Base-by-base conservation (phyloP, 2,113 vertebrate species). In the Butastur rufipennis region DNA sequence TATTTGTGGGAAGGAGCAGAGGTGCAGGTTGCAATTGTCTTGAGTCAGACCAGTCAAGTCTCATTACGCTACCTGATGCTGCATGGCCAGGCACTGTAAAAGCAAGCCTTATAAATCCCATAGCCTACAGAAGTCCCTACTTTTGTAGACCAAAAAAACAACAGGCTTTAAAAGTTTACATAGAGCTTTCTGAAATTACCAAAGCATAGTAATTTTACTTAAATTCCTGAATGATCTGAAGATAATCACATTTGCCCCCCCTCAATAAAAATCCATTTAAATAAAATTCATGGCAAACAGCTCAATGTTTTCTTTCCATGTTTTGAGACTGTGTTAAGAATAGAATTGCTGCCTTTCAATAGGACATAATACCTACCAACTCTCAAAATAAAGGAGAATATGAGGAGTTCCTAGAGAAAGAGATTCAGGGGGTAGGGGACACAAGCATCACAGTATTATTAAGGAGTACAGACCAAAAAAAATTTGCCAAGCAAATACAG, bases 181-280 rank as follows among this genome's bases (percentile, higher is more conserved):
- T 0, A 53, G 6, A 26, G 50, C 10, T 73, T 59, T 38, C 52
- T 47, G n/a, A 53, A 65, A 32, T 59, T 56, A 71, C 17, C 15
- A 59, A 48, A 75, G 25, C 17, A 45, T 1, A 56, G 11, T 19
- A 45, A 16, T 87, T 70, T 65, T 43, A 74, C 14, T 36, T 75
- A 22, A 53, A 65, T 66, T 81, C 45, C 47, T 56, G 25, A 81
- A 38, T 36, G 27, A 80, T 31, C 21, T 40, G 21, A 85, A 52
- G 18, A 47, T 13, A 45, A 42, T 22, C 0, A 38, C 1, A 1
- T 21, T 40, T 23, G 4, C 11, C 5, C 2, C 2, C 29, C 14
- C 21, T 27, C 17, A 32, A 66, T 48, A 16, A 87, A 83, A 63
- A 90, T 2, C 11, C 26, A n/a, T 36, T 42, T 6, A 45, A 78